Conservation (phyloP, 2,888 invertebrate genomes). For the Caenorhabditis angaria region DNA sequence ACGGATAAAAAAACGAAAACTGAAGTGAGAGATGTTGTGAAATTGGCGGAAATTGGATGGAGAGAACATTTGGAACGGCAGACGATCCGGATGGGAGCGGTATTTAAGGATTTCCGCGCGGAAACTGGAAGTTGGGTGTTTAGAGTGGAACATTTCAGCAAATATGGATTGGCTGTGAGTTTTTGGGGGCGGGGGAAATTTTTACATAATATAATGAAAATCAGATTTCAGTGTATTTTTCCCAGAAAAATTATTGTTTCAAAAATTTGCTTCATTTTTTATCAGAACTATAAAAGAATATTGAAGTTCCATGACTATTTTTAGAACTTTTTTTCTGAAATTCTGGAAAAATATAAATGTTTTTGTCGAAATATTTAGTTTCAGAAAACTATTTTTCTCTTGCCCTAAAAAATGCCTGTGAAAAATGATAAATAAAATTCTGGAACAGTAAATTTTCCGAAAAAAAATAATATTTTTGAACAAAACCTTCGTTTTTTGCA, state of each 20-base stretch:
- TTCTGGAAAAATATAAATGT: no score
- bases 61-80: slow-evolving; percentile 85
- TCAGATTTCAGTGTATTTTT: no score
- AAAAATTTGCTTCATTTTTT: no score
- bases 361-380: no score
- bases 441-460: no score
- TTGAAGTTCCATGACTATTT: no score
- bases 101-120: slow-evolving; percentile 89
- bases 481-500: background rate
- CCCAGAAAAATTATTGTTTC: no score
- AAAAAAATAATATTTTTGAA: background rate
- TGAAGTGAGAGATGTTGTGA: slow-evolving; percentile 82
- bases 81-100: slow-evolving; percentile 86
- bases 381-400: no score
- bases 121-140: slow-evolving; percentile 98
- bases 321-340: no score
- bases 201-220: background rate
- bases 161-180: slow-evolving; percentile 73
- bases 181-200: background rate
- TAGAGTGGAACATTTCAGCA: slow-evolving; percentile 75
- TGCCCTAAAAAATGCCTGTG: no score
- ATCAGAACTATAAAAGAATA: no score
- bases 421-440: no score
- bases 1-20: slow-evolving; percentile 84
- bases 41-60: slow-evolving; percentile 84